Evolutionary conservation across 1,140 invertebrate species (phyloP).

Genomic region (Muscidifurax raptorellus): DNA sequence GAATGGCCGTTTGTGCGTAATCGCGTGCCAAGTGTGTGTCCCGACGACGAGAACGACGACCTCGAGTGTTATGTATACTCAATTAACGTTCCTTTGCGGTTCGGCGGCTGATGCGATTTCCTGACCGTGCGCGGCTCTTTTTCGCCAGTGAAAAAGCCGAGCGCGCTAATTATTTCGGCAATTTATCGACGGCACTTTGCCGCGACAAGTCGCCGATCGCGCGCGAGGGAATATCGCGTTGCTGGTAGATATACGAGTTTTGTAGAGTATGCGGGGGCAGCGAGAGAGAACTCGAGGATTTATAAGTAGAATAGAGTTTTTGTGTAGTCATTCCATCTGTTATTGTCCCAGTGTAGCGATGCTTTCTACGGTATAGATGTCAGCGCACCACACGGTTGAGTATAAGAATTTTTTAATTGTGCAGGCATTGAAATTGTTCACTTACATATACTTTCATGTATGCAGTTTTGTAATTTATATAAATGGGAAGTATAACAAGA

Average conservation of each 20-base stretch:
- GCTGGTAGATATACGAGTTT: no score
- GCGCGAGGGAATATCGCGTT: no score
- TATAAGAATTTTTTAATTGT: no score
- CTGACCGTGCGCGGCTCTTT: not conserved
- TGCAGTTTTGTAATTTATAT: no score
- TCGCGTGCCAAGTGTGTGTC: constrained; percentile 36
- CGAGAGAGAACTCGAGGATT: not conserved
- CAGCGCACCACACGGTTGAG: no score
- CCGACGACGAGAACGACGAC: not conserved
- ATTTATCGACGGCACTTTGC: constrained; percentile 38
- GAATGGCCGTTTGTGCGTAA: constrained; percentile 6
- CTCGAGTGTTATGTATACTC: constrained; percentile 33
- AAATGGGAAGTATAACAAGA: no score
- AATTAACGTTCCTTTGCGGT: constrained; percentile 22
- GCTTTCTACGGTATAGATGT: no score
- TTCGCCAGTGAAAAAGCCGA: not conserved
- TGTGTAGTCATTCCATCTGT: no score
- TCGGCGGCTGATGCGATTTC: not conserved
- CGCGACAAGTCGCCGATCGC: constrained; percentile 38
- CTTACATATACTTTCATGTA: no score
- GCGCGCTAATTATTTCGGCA: constrained; percentile 42
- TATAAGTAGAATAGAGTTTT: not conserved
- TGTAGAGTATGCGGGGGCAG: no score
- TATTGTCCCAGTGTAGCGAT: not conserved
- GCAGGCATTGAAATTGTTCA: no score